Evolutionary conservation across 2,113 vertebrate genomes (phyloP).

Genomic region (Heloderma charlesbogerti): DNA sequence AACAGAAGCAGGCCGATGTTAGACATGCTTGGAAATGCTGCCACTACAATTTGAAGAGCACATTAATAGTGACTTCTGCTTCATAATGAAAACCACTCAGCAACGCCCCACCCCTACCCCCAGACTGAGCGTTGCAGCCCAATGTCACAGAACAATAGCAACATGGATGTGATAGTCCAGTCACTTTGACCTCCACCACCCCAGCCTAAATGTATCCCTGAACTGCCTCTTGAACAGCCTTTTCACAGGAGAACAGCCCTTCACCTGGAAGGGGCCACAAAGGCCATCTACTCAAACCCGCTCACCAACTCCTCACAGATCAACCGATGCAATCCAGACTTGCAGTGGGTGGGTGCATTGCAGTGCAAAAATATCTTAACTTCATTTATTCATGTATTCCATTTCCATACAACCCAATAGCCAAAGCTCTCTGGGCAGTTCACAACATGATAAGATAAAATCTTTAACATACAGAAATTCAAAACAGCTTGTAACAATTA

Average conservation of each 20-base stretch:
- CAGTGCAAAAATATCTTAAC: not conserved
- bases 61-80: not conserved
- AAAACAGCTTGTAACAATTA: not conserved
- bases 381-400: too few relatives aligned
- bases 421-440: too few relatives aligned
- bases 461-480: too few relatives aligned
- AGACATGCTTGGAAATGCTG: conserved; percentile 29
- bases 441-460: too few relatives aligned
- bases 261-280: not conserved
- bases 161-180: not conserved
- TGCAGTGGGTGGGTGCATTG: not conserved
- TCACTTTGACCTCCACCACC: not conserved
- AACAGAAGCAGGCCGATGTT: accelerated
- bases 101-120: not conserved
- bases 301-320: not conserved
- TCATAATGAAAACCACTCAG: conserved; percentile 40
- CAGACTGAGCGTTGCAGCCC: not conserved
- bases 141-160: not conserved
- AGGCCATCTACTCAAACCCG: not conserved
- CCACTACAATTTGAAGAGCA: not conserved
- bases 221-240: not conserved
- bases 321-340: not conserved
- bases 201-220: not conserved
- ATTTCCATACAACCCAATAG: too few relatives aligned
- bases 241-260: not conserved